Base-by-base conservation (phyloP, 2,888 invertebrate genomes). In the Drosophila infuscata region DNA sequence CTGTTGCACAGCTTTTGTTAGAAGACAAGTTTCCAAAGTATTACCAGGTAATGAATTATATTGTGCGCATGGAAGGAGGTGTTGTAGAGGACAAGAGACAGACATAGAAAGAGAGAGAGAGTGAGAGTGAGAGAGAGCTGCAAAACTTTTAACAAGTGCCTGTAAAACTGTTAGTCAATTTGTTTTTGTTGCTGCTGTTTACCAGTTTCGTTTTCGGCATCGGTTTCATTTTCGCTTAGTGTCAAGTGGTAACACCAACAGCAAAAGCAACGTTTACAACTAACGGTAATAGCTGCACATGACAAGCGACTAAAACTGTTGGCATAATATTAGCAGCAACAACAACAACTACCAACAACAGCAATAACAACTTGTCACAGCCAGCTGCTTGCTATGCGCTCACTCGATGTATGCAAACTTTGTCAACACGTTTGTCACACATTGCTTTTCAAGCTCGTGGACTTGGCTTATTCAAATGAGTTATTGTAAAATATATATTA, bases 141-240 rank as follows among this genome's bases (percentile, higher is more conserved):
- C 29, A 62, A 57, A 78, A 83, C 67, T 64, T 72, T 73, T 78
- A 68, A 73, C 81, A 73, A 89, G 88, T 82, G 81, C 35, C 74
- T 74, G 77, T 66, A 71, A 74, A 89, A 88, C 83, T 88, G 88
- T 82, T 73, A 54, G 58, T 56, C 46, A 29, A 51, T 43, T 54
- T 67, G 36, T 53, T 67, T 25, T 62, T 60, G 53, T n/a, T 29
- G 56, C 51, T 58, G 63, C 51, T 69, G 57, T n/a, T 53, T 54
- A 68, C 56, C 74, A 56, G 61, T 77, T 48, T 68, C 58, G 61
- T 64, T 51, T 54, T 54, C 11, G 25, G 30, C 66, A 87, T 89
- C 51, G 85, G 85, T 88, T 89, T 85, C 88, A 76, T 81, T 85
- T 85, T 80, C 86, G 90, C 85, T 89, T 90, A 88, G 90, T 88